Evolutionary conservation across 2,797 vertebrate species (phyloP), one percentile per base, ranked within the genome.

Genomic region (Miichthys miiuy): DNA sequence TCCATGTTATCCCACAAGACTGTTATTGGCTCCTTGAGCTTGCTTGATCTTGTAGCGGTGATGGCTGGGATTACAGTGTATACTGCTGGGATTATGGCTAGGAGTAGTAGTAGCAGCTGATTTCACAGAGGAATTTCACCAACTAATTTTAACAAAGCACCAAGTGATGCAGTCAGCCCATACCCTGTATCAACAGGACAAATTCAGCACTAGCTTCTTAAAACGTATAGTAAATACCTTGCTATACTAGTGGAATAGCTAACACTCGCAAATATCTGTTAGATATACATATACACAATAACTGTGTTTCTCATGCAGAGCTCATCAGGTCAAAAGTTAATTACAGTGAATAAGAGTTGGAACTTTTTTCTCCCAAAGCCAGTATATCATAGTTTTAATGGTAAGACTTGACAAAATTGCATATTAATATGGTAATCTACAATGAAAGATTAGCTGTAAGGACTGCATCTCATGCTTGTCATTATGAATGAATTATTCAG

Each of bases 401-500:
- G 44, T 18, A 44, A 64, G n/a, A 9, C 46, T 51, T 58, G 54
- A 21, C 18, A 58, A 77, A 61, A 51, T 63, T 76, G 54, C 54
- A 68, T 62, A 63, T 85, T 81, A 61, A 75, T 61, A 70, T 51
- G 50, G 6, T 75, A 51, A 82, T 82, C 54, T 72, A 60, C 75
- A 79, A 85, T 79, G 72, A 75, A 73, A 74, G 41, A 51, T 63
- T 57, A 47, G 34, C 48, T 6, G 12, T 74, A 58, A 73, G 81
- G 67, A 76, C 75, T n/a, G 66, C 38, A 47, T 77, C 48, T 75
- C 47, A 61, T 1, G 23, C 46, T 44, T 2, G 0, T 75, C 69
- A 47, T 50, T 81, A 64, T 7, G 9, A 68, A 79, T 90, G 62
- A 76, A 88, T 90, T 77, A 89, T 88, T 86, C 72, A 84, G 57